phyloP scores from a whole-genome alignment of 2,797 vertebrate genomes.

The Steatocranus sp. region DNA sequence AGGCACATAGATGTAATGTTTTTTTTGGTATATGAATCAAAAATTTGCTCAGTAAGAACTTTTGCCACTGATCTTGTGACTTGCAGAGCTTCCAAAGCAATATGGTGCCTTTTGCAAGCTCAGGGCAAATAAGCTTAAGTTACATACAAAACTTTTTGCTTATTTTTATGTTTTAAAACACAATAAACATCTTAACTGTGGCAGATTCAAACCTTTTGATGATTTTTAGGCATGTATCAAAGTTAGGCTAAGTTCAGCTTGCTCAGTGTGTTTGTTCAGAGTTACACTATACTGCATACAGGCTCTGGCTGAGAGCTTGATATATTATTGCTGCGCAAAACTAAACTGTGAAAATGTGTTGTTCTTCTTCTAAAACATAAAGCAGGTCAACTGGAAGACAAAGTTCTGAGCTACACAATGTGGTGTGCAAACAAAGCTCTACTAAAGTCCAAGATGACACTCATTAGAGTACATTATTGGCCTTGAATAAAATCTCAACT shows the following conservation, averaged over 20 bases:
- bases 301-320: background rate
- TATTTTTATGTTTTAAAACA: background rate
- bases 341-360: background rate
- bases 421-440: background rate
- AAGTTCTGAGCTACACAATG: slow-evolving; percentile 7
- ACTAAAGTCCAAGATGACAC: slow-evolving; percentile 21
- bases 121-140: background rate
- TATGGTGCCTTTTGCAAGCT: background rate
- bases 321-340: background rate
- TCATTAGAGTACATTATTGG: slow-evolving; percentile 12
- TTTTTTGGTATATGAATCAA: background rate
- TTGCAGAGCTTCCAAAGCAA: background rate
- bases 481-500: slow-evolving; percentile 7
- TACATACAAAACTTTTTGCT: background rate
- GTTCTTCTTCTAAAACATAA: background rate
- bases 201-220: background rate
- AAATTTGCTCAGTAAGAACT: fast-evolving
- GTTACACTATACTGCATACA: background rate
- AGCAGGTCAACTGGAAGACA: background rate
- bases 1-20: background rate
- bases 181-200: background rate
- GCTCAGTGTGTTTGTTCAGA: background rate
- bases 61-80: background rate
- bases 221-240: background rate
- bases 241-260: background rate